Evolutionary conservation across 2,888 invertebrate genomes (phyloP).

Genomic region (Drosophila nr. perissopoda): DNA sequence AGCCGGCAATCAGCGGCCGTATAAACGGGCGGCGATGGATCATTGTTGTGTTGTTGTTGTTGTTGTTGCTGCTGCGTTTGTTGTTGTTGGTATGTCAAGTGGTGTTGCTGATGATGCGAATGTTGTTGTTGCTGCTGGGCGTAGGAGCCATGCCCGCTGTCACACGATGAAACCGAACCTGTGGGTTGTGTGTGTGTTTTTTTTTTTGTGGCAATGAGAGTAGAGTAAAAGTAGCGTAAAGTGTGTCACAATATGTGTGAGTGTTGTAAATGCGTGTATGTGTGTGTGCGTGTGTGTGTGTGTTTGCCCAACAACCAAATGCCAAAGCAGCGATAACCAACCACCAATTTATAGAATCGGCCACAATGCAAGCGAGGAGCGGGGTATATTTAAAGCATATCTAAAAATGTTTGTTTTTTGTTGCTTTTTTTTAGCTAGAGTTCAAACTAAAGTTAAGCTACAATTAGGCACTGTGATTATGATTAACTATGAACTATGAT

Average conservation of each 20-base stretch:
- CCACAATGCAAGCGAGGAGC: slow-evolving; percentile 64
- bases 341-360: slow-evolving; percentile 52
- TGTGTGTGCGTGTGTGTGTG: slow-evolving; percentile 26
- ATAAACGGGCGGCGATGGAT: slow-evolving; percentile 74
- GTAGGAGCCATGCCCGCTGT: slow-evolving; percentile 94
- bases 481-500: slow-evolving; percentile 9
- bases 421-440: slow-evolving; percentile 8
- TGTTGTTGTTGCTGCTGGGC: slow-evolving; percentile 86
- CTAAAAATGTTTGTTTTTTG: slow-evolving; percentile 14
- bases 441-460: slow-evolving; percentile 61
- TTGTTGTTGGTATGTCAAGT: slow-evolving; percentile 41
- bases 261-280: slow-evolving; percentile 5
- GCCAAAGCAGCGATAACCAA: slow-evolving; percentile 65
- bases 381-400: slow-evolving; percentile 45
- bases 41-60: slow-evolving; percentile 40
- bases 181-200: slow-evolving; percentile 53
- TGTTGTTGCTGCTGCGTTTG: slow-evolving; percentile 29
- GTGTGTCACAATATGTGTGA: slow-evolving; percentile 27
- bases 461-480: slow-evolving; percentile 39
- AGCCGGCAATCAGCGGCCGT: slow-evolving; percentile 82
- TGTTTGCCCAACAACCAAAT: slow-evolving; percentile 57
- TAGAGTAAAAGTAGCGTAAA: slow-evolving; percentile 59
- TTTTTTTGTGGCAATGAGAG: slow-evolving; percentile 46
- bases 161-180: slow-evolving; percentile 96
- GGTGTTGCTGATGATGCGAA: slow-evolving; percentile 40